These are phyloP conservation scores for Ennomos fuscantarius DNA, from an alignment of 2,888 invertebrate species.

Conservation along the genomic window DNA sequence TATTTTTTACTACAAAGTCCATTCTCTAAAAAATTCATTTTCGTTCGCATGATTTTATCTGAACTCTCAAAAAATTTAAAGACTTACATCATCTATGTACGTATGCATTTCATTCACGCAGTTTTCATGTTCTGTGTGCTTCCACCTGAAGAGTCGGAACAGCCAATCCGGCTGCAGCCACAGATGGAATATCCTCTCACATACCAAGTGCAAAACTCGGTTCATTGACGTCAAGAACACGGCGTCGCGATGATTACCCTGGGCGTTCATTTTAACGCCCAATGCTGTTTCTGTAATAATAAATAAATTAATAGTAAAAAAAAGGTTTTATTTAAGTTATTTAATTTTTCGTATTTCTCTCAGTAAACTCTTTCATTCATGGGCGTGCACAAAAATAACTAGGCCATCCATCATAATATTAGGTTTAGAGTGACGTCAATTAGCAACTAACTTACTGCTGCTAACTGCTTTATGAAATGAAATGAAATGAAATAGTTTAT, in stretches of 20 bases:
- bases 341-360: no score
- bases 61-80: not conserved
- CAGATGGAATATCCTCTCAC: conserved; percentile 72
- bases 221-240: conserved; percentile 64
- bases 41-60: not conserved
- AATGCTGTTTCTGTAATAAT: conserved; percentile 65
- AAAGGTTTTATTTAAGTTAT: no score
- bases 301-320: not conserved
- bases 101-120: conserved; percentile 83
- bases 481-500: no score
- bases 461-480: no score
- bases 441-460: no score
- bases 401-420: no score
- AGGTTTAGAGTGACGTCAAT: no score
- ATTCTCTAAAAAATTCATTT: no score
- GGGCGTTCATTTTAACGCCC: conserved; percentile 73
- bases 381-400: no score
- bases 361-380: no score
- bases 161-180: conserved; percentile 83
- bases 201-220: conserved; percentile 56
- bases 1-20: no score
- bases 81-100: conserved; percentile 81
- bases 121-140: conserved; percentile 78
- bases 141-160: conserved; percentile 71
- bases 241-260: conserved; percentile 60